Conservation (phyloP, 2,888 invertebrate species). For the Ochlodes sylvanus region DNA sequence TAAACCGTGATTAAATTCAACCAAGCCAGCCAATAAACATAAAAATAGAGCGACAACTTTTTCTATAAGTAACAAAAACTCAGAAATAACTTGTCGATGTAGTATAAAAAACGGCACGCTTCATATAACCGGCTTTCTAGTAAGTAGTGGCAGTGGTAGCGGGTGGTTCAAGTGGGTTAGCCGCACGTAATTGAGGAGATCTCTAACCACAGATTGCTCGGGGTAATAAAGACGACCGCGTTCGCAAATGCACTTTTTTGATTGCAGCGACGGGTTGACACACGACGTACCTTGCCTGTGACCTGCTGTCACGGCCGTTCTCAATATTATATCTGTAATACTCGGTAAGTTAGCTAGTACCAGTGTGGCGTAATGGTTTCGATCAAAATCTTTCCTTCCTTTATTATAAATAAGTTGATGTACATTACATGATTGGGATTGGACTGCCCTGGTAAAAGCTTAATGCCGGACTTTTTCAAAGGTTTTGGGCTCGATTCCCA, state of each 20-base stretch:
- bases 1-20: slow-evolving; percentile 28
- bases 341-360: too few relatives aligned
- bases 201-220: slow-evolving; percentile 59
- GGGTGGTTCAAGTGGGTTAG: slow-evolving; percentile 54
- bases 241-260: slow-evolving; percentile 32
- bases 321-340: too few relatives aligned
- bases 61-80: slow-evolving; percentile 46
- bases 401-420: too few relatives aligned
- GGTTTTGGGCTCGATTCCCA: too few relatives aligned
- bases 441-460: too few relatives aligned
- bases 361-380: too few relatives aligned
- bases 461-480: too few relatives aligned
- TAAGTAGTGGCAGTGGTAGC: slow-evolving; percentile 32
- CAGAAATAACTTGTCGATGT: slow-evolving; percentile 46
- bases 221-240: slow-evolving; percentile 41
- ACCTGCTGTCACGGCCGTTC: background rate
- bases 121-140: slow-evolving; percentile 63
- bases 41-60: slow-evolving; percentile 39
- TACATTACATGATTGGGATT: too few relatives aligned
- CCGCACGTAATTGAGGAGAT: slow-evolving; percentile 69
- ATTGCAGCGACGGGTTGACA: background rate
- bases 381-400: too few relatives aligned
- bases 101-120: slow-evolving; percentile 54
- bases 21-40: slow-evolving; percentile 15
- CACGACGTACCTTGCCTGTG: background rate